Evolutionary conservation across 2,113 vertebrate species (phyloP).

Genomic region (Ancistrus triradiatus): DNA sequence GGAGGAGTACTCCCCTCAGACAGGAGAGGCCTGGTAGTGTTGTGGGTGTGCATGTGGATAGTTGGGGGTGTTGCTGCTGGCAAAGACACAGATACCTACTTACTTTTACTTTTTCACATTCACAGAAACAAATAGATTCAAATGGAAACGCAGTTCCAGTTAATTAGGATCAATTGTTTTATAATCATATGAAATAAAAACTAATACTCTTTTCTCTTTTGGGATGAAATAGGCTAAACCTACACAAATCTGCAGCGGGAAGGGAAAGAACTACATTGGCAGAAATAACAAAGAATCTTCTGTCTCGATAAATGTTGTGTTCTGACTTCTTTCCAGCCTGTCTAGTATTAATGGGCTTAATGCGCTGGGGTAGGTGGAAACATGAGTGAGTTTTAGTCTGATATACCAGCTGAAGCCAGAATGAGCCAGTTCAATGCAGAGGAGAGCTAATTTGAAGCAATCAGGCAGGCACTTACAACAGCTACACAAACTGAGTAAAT

Average conservation of each 20-base stretch:
- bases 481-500: too few relatives aligned
- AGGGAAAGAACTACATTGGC: not conserved
- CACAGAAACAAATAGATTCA: too few relatives aligned
- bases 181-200: too few relatives aligned
- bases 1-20: not conserved
- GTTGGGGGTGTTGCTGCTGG: not conserved
- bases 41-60: conserved; percentile 1
- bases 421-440: not conserved
- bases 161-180: too few relatives aligned
- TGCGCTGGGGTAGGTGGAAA: conserved; percentile 17
- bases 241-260: too few relatives aligned
- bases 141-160: too few relatives aligned
- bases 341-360: conserved; percentile 10
- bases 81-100: not conserved
- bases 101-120: not conserved
- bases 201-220: too few relatives aligned
- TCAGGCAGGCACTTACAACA: not conserved
- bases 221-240: too few relatives aligned
- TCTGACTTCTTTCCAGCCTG: not conserved
- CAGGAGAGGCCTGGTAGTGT: conserved; percentile 10
- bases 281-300: conserved; percentile 16
- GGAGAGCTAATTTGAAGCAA: conserved; percentile 4
- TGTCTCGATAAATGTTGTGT: conserved; percentile 9
- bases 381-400: not conserved
- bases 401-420: conserved; percentile 27